Base-by-base conservation (phyloP, 2,113 vertebrate genomes). In the Pleuronectes platessa region DNA sequence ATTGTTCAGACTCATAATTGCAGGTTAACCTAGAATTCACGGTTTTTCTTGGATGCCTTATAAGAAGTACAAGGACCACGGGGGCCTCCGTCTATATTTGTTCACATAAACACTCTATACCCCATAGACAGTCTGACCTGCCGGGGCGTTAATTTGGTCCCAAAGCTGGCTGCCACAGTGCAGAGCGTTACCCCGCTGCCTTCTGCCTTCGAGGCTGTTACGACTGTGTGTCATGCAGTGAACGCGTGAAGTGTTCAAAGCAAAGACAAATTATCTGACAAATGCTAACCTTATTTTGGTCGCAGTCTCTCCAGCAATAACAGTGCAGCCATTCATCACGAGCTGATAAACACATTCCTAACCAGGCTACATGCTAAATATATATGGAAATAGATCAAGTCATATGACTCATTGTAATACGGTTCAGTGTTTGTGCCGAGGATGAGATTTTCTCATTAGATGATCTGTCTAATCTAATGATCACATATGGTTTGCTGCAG, bases 61-160 rank as follows among this genome's bases (percentile, higher is more conserved):
- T 54, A n/a, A 17, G 45, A 69, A 64, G 21, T 55, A 27, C 56
- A 75, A 84, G 31, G 14, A 75, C 15, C 10, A 35, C 70, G 67
- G 69, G 79, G 64, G 73, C 56, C 24, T 66, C 56, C 21, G 20
- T 54, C 84, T 89, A 76, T 81, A 85, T 86, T 76, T 76, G 60
- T 79, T 75, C 74, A 87, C 13, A 26, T 87, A 78, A 87, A 84
- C 84, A 75, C 67, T 51, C 47, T 21, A 54, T 54, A 54, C 18
- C 20, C 20, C 20, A 2, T 2, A 53, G 71, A 75, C 68, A 71
- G 69, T 83, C 73, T 82, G 79, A 78, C 78, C 61, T 82, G 77
- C 66, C 2, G 10, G 47, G 42, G 45, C 72, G 74, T 86, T 86
- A 64, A 86, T 89, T 84, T 82, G 56, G 65, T 85, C 79, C 47